Conservation (phyloP, 2,888 invertebrate species). For the Dicycla oo region DNA sequence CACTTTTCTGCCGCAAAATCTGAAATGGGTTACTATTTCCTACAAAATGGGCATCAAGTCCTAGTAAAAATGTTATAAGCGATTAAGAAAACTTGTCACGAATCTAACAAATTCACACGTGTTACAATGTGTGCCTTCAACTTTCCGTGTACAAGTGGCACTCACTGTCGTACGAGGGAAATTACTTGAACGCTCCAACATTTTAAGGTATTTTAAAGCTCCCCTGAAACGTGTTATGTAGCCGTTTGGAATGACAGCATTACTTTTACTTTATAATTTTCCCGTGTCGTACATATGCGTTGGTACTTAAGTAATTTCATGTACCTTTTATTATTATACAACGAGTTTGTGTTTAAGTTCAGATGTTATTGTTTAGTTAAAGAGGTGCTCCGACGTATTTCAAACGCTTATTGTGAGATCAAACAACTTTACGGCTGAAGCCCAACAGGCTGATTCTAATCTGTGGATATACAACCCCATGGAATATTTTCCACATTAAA, state of each 20-base stretch:
- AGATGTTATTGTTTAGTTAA: conserved; percentile 53
- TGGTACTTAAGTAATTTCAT: conserved; percentile 50
- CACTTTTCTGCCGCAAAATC: background rate
- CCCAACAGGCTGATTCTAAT: conserved; percentile 52
- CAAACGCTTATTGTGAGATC: conserved; percentile 52
- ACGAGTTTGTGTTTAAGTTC: conserved; percentile 47
- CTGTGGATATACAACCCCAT: conserved; percentile 41
- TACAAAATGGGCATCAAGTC: conserved; percentile 4
- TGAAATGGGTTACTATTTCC: background rate
- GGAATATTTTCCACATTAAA: conserved; percentile 40
- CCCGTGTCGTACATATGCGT: conserved; percentile 53
- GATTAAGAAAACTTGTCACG: conserved; percentile 43
- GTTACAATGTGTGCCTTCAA: conserved; percentile 66
- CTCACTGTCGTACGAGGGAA: conserved; percentile 69
- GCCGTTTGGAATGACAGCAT: conserved; percentile 75
- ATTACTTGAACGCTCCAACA: conserved; percentile 74
- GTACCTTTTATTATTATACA: conserved; percentile 56
- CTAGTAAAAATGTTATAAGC: conserved; percentile 9
- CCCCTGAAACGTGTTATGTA: conserved; percentile 74
- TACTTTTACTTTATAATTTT: conserved; percentile 74
- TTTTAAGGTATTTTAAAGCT: conserved; percentile 77
- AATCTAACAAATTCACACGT: conserved; percentile 62
- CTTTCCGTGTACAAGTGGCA: conserved; percentile 65
- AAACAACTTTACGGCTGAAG: conserved; percentile 42
- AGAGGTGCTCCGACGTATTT: conserved; percentile 49